Base-by-base conservation (phyloP, 2,888 invertebrate genomes). In the Dicranocentrus wangi region DNA sequence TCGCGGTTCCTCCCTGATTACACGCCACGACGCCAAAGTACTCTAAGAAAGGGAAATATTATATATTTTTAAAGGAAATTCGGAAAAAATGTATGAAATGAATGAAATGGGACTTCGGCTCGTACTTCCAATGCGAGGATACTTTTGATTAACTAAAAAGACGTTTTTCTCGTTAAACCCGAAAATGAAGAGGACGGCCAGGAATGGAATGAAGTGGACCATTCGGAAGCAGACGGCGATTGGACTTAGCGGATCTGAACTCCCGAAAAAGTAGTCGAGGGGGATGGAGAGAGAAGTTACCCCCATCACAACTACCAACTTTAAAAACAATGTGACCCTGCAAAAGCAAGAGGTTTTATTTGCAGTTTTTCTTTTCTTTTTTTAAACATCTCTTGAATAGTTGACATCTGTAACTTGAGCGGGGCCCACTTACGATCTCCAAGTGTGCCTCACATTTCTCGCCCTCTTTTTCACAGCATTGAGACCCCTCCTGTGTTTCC, bases 351-450 rank as follows among this genome's bases (percentile, higher is more conserved):
- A 8, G 2, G 25, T 27, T 58, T 19, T 53, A 21, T 21, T 21
- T 58, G 3, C 23, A 58, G 8, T 23, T 7, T n/a, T n/a, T n/a
- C n/a, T n/a, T n/a, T n/a, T n/a, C n/a, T n/a, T n/a, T n/a, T n/a
- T n/a, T n/a, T n/a, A n/a, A n/a, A n/a, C n/a, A n/a, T n/a, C n/a
- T n/a, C n/a, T n/a, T n/a, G n/a, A n/a, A n/a, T n/a, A n/a, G n/a
- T n/a, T n/a, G n/a, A n/a, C n/a, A n/a, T n/a, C n/a, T n/a, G n/a
- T n/a, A n/a, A n/a, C n/a, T n/a, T n/a, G n/a, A n/a, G n/a, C n/a
- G n/a, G n/a, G n/a, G n/a, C n/a, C 10, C 17, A 42, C 83, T 75
- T 78, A 84, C 84, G 84, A 84, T 73, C 72, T 63, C 84, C 84
- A 84, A 2, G 80, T 80, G 60, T 72, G 65, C 27, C 76, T 39